Percentiles rank a stretch among this genome's conserved stretches.
phyloP scores from a whole-genome alignment of 2,797 vertebrate species.

The Lerista edwardsae region DNA sequence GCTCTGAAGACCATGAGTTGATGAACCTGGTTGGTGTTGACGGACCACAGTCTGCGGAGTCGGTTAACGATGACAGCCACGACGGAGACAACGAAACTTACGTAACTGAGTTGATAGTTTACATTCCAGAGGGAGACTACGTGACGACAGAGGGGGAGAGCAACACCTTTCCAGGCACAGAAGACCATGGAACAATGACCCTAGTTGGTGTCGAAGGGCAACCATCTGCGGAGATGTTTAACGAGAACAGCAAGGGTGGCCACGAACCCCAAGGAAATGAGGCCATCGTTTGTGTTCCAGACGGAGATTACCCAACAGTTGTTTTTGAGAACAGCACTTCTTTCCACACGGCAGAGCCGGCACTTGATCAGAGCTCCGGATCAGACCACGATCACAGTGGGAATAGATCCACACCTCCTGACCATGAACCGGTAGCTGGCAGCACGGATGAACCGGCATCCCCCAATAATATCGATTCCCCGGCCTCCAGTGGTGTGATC shows the following conservation, averaged over 20 bases:
- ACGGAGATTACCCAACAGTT: not conserved
- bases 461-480: fast-evolving
- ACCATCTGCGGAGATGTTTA: not conserved
- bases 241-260: not conserved
- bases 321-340: not conserved
- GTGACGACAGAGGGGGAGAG: no score
- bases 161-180: not conserved
- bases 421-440: fast-evolving
- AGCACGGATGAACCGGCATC: fast-evolving
- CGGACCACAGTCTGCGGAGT: not conserved
- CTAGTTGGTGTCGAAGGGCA: not conserved
- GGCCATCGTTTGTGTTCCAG: not conserved
- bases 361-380: not conserved
- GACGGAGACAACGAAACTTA: not conserved
- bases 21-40: not conserved
- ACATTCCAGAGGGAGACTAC: no score
- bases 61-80: no score
- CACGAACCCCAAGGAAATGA: not conserved
- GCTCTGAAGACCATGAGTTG: not conserved
- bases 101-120: not conserved
- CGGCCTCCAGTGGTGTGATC: fast-evolving
- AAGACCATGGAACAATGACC: not conserved
- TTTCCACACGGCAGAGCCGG: not conserved
- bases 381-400: no score
- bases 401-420: not conserved